Percentiles rank a stretch among this genome's conserved stretches.
phyloP scores from a whole-genome alignment of 2,888 invertebrate species.

The Pseudeuparius sepicola region DNA sequence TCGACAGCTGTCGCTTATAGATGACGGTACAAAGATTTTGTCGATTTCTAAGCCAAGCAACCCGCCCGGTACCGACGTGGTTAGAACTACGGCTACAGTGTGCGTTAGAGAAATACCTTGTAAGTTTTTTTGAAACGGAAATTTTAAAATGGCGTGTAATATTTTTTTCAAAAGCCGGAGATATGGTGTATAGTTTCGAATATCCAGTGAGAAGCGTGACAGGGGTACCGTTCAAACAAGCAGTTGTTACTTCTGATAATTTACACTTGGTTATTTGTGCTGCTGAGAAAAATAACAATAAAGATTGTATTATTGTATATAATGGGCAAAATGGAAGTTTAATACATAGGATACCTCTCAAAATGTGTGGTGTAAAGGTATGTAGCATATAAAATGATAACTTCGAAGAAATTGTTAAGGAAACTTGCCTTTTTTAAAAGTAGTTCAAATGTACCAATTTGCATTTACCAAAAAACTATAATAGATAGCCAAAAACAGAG shows the following conservation, averaged over 20 bases:
- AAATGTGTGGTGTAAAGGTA: constrained; percentile 48
- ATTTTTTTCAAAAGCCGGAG: constrained; percentile 64
- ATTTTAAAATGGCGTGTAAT: constrained; percentile 4
- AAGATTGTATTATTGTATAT: constrained; percentile 75
- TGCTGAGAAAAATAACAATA: constrained; percentile 65
- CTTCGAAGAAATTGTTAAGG: background rate
- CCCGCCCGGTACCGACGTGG: constrained; percentile 53
- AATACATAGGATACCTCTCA: constrained; percentile 42
- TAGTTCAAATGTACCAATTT: no score
- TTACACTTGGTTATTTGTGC: constrained; percentile 68
- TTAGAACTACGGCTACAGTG: constrained; percentile 55
- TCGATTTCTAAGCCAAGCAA: constrained; percentile 60
- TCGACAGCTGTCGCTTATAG: constrained; percentile 63
- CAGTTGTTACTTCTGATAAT: constrained; percentile 75
- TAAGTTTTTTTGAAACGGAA: constrained; percentile 30
- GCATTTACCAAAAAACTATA: no score
- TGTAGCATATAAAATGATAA: constrained; percentile 5
- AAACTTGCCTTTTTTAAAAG: no score
- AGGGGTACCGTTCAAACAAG: constrained; percentile 61
- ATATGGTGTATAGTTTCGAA: constrained; percentile 69
- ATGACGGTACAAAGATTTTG: constrained; percentile 63
- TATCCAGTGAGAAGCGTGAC: constrained; percentile 65
- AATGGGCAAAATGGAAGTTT: constrained; percentile 68
- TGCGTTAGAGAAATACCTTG: constrained; percentile 65
- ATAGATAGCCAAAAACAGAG: no score